Percentiles rank a stretch among this genome's conserved stretches.
Conservation (phyloP, 2,113 vertebrate species). For the Sinocyclocheilus anophthalmus region DNA sequence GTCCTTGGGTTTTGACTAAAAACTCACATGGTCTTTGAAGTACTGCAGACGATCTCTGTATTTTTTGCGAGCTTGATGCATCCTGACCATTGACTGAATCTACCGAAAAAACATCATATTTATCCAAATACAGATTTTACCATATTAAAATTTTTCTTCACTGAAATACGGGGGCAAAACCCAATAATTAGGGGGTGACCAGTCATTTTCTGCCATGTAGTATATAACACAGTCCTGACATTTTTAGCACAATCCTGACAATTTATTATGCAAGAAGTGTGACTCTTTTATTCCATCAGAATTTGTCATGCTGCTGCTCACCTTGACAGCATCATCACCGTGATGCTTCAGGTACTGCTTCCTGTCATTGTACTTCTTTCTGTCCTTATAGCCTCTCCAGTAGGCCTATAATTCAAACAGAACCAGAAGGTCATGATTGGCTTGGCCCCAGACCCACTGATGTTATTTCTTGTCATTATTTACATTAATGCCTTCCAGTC, state of each 20-base stretch:
- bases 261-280: neutral
- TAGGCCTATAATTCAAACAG: conserved; percentile 80
- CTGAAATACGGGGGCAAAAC: too few relatives aligned
- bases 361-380: conserved; percentile 83
- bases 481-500: neutral
- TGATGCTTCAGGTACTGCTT: conserved; percentile 84
- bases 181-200: too few relatives aligned
- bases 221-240: too few relatives aligned
- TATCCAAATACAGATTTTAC: neutral
- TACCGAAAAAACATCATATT: conserved; percentile 57
- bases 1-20: neutral
- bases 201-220: too few relatives aligned
- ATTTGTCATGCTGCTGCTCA: conserved; percentile 53
- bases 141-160: too few relatives aligned
- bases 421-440: neutral
- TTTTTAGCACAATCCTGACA: neutral
- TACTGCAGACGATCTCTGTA: conserved; percentile 91
- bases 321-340: conserved; percentile 87
- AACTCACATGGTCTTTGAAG: conserved; percentile 90
- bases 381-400: conserved; percentile 92
- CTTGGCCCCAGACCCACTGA: neutral
- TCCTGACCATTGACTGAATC: conserved; percentile 93
- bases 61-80: conserved; percentile 92
- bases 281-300: neutral
- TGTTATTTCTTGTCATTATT: neutral